Evolutionary conservation across 64 coral and sea anemone species (phyloP).

Genomic region (Platygyra sinensis): DNA sequence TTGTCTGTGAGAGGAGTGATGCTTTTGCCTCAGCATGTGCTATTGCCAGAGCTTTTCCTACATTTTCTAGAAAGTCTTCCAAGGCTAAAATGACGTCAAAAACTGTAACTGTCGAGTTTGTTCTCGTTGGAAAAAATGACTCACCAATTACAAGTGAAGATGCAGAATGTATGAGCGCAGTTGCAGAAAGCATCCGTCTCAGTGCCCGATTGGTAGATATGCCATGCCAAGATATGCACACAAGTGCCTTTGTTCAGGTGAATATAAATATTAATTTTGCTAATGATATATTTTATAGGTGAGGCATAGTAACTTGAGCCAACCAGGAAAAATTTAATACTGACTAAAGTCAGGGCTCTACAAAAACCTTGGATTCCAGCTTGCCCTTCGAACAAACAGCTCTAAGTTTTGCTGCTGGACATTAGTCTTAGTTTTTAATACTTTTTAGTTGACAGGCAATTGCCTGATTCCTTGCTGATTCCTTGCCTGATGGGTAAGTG

Average conservation of each 20-base stretch:
- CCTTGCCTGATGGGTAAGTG: no score
- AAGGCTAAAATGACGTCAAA: conserved; percentile 23
- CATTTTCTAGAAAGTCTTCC: conserved; percentile 78
- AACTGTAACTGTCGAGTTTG: conserved; percentile 93
- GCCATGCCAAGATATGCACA: conserved; percentile 96
- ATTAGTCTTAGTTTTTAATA: no score
- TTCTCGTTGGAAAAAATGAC: conserved; percentile 61
- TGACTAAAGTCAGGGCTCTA: no score
- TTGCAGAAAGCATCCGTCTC: conserved; percentile 89
- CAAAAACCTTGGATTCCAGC: no score
- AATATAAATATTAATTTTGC: no score
- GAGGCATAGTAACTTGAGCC: no score
- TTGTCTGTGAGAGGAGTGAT: conserved; percentile 90
- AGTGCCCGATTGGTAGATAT: conserved; percentile 86
- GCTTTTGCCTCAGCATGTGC: conserved; percentile 91
- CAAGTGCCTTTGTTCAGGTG: conserved; percentile 59
- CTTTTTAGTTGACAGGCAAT: no score
- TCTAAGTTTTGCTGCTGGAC: no score
- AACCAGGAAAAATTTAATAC: no score
- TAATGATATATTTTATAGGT: no score
- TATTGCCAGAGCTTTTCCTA: conserved; percentile 83
- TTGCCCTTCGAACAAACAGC: no score
- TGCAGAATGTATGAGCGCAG: conserved; percentile 63
- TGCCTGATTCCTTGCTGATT: no score
- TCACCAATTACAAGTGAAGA: conserved; percentile 68